These are phyloP conservation scores for Bradypodion ventrale DNA, from an alignment of 2,797 vertebrate genomes.

Conservation along the genomic window DNA sequence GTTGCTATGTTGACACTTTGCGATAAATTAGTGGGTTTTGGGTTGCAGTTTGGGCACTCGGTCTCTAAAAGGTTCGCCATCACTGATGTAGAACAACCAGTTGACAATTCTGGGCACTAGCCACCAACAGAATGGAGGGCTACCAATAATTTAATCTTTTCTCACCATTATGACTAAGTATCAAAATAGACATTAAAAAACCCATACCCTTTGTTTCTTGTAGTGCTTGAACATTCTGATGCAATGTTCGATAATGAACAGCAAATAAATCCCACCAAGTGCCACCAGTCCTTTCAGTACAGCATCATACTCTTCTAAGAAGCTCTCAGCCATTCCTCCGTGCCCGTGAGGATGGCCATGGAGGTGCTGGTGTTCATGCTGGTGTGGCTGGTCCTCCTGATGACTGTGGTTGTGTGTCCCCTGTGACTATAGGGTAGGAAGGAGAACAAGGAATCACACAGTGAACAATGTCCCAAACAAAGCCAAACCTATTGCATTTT, in stretches of 20 bases:
- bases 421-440: constrained; percentile 79
- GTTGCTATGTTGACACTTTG: too few species aligned
- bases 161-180: background rate
- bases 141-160: background rate
- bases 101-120: rapidly evolving
- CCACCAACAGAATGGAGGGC: background rate
- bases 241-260: constrained; percentile 97
- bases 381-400: constrained; percentile 46
- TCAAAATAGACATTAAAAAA: background rate
- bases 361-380: constrained; percentile 66
- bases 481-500: background rate
- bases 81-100: background rate
- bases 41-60: too few species aligned
- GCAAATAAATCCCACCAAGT: constrained; percentile 92
- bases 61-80: too few species aligned
- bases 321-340: constrained; percentile 51
- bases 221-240: constrained; percentile 96
- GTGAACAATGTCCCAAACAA: background rate
- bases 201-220: constrained; percentile 86
- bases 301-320: constrained; percentile 84
- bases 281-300: constrained; percentile 96
- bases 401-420: constrained; percentile 87
- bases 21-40: too few species aligned
- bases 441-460: constrained; percentile 22
- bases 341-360: constrained; percentile 68